Evolutionary conservation across 2,888 invertebrate genomes (phyloP).

Genomic region (Melipona beecheii): DNA sequence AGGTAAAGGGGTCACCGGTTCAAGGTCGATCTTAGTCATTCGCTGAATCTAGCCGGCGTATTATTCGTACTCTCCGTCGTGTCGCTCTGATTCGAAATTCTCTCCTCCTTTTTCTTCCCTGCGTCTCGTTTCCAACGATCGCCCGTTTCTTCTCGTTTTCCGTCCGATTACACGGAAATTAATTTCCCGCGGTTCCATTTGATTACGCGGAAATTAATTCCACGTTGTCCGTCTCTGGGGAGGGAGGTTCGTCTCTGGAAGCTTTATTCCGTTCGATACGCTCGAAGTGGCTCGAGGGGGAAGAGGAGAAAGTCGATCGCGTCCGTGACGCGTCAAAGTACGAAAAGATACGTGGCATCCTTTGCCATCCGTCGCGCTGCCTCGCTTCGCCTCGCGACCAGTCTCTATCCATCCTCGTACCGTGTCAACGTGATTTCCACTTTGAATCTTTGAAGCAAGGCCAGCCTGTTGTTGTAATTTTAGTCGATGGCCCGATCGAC

Average conservation of each 20-base stretch:
- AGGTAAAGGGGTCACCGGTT: conserved; percentile 60
- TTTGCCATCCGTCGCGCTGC: neutral
- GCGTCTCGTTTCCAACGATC: neutral
- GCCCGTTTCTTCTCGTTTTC: neutral
- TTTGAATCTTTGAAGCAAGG: neutral
- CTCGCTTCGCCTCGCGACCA: neutral
- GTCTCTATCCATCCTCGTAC: neutral
- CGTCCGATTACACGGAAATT: too few species aligned
- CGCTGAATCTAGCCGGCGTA: conserved; percentile 11
- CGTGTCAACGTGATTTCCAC: neutral
- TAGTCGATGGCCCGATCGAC: neutral
- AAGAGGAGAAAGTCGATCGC: conserved; percentile 6
- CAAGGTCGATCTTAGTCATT: conserved; percentile 43
- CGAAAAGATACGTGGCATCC: neutral
- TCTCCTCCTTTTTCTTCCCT: neutral
- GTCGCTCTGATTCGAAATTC: neutral
- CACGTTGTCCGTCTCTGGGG: neutral
- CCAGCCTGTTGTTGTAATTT: neutral
- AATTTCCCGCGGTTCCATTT: neutral
- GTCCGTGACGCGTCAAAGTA: neutral
- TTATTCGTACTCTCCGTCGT: neutral
- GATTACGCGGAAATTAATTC: neutral
- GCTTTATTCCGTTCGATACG: neutral
- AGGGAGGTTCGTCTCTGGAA: neutral
- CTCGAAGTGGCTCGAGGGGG: neutral